Evolutionary conservation across 2,797 vertebrate genomes (phyloP), one percentile per base, ranked within the genome.

Genomic region (Balearica regulorum): DNA sequence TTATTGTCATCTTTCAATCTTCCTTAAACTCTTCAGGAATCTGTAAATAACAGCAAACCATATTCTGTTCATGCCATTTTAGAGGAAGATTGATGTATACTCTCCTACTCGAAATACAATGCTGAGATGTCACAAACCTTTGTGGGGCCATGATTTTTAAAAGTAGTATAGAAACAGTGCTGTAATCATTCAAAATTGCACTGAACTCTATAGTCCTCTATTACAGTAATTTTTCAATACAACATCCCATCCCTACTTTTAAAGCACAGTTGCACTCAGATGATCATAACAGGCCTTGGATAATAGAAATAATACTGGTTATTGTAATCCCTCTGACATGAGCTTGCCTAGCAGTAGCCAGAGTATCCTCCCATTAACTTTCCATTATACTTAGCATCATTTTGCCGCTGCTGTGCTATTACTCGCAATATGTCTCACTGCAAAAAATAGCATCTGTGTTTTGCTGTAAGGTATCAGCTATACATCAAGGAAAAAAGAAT

Each of bases 181-280:
- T 76, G 53, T 88, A 96, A 93, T 94, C 80, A 90, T 81, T 92
- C 77, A 81, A 80, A 90, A 92, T 97, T 92, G 94, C 81, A n/a
- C 82, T 69, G 65, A 69, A 77, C 61, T 76, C 41, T 75, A 9
- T 9, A 81, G 48, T 58, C 75, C 83, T 93, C 84, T 65, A 88
- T 94, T 86, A 94, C 66, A 90, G 93, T 91, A 92, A 96, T 96
- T 97, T 97, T 97, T 97, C 93, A 96, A 94, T 91, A 83, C 39
- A 78, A 17, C 48, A 84, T 82, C 65, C 73, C 43, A 89, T 68
- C 57, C 77, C 70, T 76, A 84, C 87, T 92, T 94, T 94, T 79
- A 95, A 51, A 93, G 83, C 61, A 89, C 75, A 94, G 78, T 92
- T 89, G 70, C 92, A 79, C 83, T 87, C 91, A 92, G 83, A 94